These are phyloP conservation scores for Drosophila lutescens DNA, from an alignment of 2,888 invertebrate species.

Conservation along the genomic window DNA sequence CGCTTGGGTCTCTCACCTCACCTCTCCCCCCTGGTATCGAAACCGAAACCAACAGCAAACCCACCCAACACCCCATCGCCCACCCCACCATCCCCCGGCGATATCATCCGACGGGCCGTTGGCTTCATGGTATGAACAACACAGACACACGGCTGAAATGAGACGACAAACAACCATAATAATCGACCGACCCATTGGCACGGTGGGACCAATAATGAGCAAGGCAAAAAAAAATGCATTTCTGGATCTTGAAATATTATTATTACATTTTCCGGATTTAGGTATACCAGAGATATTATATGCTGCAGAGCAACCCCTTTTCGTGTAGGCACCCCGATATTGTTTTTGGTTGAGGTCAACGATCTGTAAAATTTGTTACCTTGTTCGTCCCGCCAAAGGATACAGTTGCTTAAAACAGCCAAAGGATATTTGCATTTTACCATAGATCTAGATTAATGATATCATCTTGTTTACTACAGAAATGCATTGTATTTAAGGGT, in stretches of 20 bases:
- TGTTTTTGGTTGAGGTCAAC: slow-evolving; percentile 22
- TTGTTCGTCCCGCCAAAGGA: slow-evolving; percentile 26
- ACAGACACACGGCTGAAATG: slow-evolving; percentile 64
- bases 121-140: slow-evolving; percentile 26
- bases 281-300: not conserved
- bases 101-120: slow-evolving; percentile 41
- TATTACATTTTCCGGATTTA: slow-evolving; percentile 2
- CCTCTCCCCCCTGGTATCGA: slow-evolving; percentile 43
- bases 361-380: slow-evolving; percentile 28
- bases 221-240: slow-evolving; percentile 27
- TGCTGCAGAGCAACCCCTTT: slow-evolving; percentile 24
- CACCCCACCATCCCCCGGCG: slow-evolving; percentile 52
- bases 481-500: not conserved
- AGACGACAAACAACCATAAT: slow-evolving; percentile 78
- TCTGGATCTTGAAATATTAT: slow-evolving; percentile 18
- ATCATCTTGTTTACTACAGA: not conserved
- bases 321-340: slow-evolving; percentile 10
- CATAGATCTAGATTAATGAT: slow-evolving; percentile 6
- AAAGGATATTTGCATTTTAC: slow-evolving; percentile 1
- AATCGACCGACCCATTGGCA: slow-evolving; percentile 80
- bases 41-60: slow-evolving; percentile 18
- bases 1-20: slow-evolving; percentile 42
- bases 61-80: slow-evolving; percentile 4
- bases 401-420: not conserved
- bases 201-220: slow-evolving; percentile 58